Evolutionary conservation across 2,113 vertebrate genomes (phyloP), one percentile per base, ranked within the genome.

Genomic region (Corythoichthys intestinalis): DNA sequence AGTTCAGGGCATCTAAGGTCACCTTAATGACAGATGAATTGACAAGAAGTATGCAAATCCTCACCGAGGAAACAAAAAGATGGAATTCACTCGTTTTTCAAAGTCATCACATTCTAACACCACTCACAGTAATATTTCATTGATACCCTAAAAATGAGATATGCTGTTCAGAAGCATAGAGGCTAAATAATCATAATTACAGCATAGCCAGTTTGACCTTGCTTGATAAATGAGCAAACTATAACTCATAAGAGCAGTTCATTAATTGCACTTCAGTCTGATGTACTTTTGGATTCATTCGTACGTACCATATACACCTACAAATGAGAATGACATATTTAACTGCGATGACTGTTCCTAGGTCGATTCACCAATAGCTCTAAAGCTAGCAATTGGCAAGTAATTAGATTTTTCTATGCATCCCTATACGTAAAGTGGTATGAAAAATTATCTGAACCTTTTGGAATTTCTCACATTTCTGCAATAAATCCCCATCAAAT

Each of bases 1-100:
- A 44, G 56, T 15, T 69, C 14, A 34, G 35, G 56, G 50, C 38
- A 57, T 70, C 5, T 39, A 57, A 66, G 14, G 48, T 70, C 53
- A 67, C 41, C 44, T 5, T 71, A 15, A 84, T 71, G 58, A 79
- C 47, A 83, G 56, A 62, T 57, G n/a, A 41, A 41, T 28, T 63
- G 3, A 54, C 71, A 49, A 34, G 53, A 62, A 76, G 38, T 72
- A 47, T 38, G 49, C 34, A 69, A 2, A 0, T 60, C 4, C 50
- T 66, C 62, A 39, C 17, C 4, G 39, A 70, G 11, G 3, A 59
- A 38, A 14, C 12, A 20, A 39, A 50, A 64, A 47, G 4, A 35
- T 56, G 20, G 10, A 34, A 34, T 56, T 56, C 1, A 4, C 53
- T 56, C 28, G 34, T 35, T 56, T 56, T 8, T 34, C n/a, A 9